Evolutionary conservation across 1,140 invertebrate species (phyloP).

Genomic region (Drosophila tani): DNA sequence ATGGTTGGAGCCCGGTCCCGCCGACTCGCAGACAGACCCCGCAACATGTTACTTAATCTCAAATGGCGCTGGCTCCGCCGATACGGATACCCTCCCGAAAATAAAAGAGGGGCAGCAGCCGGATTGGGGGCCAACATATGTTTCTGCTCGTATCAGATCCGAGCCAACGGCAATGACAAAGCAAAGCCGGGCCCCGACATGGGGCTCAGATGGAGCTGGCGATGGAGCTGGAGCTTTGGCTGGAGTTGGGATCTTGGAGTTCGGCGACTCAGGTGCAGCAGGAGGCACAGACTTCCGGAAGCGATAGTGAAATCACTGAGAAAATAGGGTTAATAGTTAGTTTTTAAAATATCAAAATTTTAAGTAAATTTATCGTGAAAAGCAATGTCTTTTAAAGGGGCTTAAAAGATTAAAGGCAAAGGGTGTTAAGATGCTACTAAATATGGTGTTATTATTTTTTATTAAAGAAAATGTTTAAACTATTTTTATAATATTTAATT

Average conservation of each 20-base stretch:
- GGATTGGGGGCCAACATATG: conserved; percentile 77
- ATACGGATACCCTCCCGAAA: conserved; percentile 50
- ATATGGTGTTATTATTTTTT: too few species aligned
- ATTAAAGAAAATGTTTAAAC: too few species aligned
- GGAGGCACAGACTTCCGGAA: conserved; percentile 47
- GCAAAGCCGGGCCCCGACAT: conserved; percentile 47
- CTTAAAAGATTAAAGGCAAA: too few species aligned
- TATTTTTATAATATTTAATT: too few species aligned
- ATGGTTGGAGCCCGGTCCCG: conserved; percentile 34
- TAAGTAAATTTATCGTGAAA: too few species aligned
- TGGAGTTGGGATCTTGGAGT: conserved; percentile 17
- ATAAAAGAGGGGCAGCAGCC: conserved; percentile 42
- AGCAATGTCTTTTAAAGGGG: too few species aligned
- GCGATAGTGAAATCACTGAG: conserved; percentile 18
- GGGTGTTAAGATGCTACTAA: too few species aligned
- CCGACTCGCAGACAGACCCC: conserved; percentile 32
- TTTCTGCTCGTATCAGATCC: conserved; percentile 74
- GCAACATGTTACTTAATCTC: conserved; percentile 75
- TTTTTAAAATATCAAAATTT: not conserved
- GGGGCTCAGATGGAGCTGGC: conserved; percentile 16
- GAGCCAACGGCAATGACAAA: conserved; percentile 77
- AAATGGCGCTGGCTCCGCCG: conserved; percentile 70
- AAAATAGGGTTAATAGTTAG: not conserved
- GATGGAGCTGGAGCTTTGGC: conserved; percentile 1
- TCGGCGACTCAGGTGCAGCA: conserved; percentile 38